Percentiles rank a stretch among this genome's conserved stretches.
These are phyloP conservation scores for Goniozus legneri DNA, from an alignment of 1,140 invertebrate species.

Conservation along the genomic window DNA sequence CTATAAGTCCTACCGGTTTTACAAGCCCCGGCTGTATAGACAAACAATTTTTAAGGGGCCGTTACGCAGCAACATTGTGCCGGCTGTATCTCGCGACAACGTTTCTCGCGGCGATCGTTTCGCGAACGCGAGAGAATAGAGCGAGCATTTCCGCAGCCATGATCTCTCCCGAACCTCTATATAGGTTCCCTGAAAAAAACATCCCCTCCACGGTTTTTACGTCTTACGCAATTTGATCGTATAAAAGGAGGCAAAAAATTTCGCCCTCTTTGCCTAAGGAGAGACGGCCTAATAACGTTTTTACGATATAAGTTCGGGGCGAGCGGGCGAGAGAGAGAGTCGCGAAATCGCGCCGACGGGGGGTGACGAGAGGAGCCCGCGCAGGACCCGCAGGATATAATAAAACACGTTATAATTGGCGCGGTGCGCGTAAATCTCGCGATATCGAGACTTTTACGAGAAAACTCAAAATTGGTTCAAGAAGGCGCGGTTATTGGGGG, in stretches of 20 bases:
- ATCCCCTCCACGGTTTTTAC: too few species aligned
- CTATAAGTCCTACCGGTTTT: too few species aligned
- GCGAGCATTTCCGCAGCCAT: too few species aligned
- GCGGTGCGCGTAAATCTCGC: slow-evolving; percentile 49
- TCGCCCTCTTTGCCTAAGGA: not conserved
- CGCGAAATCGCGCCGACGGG: slow-evolving; percentile 15
- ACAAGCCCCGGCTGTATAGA: too few species aligned
- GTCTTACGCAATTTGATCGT: not conserved
- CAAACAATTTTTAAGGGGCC: slow-evolving; percentile 46
- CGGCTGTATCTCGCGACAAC: too few species aligned
- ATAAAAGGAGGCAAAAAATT: not conserved
- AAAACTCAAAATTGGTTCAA: slow-evolving; percentile 46
- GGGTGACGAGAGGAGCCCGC: not conserved
- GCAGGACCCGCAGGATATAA: slow-evolving; percentile 27
- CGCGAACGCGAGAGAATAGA: slow-evolving; percentile 36
- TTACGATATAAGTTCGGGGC: slow-evolving; percentile 52
- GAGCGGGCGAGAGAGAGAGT: slow-evolving; percentile 17
- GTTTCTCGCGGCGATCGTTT: slow-evolving; percentile 32
- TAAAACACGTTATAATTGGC: slow-evolving; percentile 55
- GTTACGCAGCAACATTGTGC: slow-evolving; percentile 32
- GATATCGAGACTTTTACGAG: slow-evolving; percentile 50
- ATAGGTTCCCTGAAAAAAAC: not conserved
- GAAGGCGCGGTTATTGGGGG: too few species aligned
- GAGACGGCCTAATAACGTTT: slow-evolving; percentile 46
- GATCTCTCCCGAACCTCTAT: too few species aligned